Conservation (phyloP, 23 tunicate genomes). For the Diplosoma virens region DNA sequence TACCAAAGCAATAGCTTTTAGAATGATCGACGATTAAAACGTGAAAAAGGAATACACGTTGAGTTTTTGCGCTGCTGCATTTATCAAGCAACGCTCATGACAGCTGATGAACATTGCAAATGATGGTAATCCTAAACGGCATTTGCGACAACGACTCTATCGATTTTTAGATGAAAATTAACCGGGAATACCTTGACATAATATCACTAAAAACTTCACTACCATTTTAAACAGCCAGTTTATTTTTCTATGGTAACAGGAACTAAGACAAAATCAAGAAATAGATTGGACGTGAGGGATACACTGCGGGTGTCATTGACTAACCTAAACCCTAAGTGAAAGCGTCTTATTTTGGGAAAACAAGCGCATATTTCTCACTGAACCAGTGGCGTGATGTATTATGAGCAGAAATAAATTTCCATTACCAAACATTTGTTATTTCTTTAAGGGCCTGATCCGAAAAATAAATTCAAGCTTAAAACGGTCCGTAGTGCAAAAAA, state of each 20-base stretch:
- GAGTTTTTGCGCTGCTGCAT: too few relatives aligned
- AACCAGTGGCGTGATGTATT: not conserved
- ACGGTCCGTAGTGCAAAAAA: not conserved
- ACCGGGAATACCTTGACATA: too few relatives aligned
- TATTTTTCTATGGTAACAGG: too few relatives aligned
- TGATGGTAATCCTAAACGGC: constrained; percentile 8
- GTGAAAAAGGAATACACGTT: too few relatives aligned
- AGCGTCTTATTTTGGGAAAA: not conserved
- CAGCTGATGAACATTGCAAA: constrained; percentile 23
- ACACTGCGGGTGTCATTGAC: constrained; percentile 3
- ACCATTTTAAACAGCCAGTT: too few relatives aligned
- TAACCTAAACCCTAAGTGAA: not conserved
- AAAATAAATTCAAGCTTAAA: not conserved
- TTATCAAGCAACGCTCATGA: too few relatives aligned
- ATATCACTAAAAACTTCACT: too few relatives aligned
- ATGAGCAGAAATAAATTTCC: not conserved
- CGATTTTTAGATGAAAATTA: constrained; percentile 16
- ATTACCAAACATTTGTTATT: not conserved
- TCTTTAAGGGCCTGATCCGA: not conserved
- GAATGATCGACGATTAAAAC: too few relatives aligned
- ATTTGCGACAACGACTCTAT: not conserved
- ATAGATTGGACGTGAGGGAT: too few relatives aligned
- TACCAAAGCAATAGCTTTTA: too few relatives aligned
- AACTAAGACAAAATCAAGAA: too few relatives aligned
- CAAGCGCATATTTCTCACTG: not conserved